These are phyloP conservation scores for Poeciliopsis paucimaculata DNA, from an alignment of 2,797 vertebrate genomes.

Conservation along the genomic window DNA sequence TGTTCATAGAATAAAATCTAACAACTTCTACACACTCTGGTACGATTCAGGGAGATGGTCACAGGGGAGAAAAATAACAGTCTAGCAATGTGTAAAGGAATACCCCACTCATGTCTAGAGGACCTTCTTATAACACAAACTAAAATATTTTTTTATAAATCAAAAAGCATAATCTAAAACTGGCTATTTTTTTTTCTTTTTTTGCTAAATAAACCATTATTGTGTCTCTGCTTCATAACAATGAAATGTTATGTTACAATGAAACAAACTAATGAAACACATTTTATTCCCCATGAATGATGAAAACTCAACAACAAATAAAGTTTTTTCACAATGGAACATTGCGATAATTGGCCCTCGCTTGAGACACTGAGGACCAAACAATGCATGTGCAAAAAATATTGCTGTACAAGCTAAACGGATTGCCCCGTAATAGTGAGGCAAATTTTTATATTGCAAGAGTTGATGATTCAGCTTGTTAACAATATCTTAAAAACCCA, in stretches of 20 bases:
- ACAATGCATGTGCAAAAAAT: conserved; percentile 26
- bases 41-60: conserved; percentile 47
- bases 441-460: conserved; percentile 19
- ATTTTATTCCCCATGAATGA: conserved; percentile 21
- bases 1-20: conserved; percentile 68
- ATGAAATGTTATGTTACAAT: too few species aligned
- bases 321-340: conserved; percentile 12
- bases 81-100: conserved; percentile 32
- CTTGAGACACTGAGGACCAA: conserved; percentile 28
- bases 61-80: conserved; percentile 28
- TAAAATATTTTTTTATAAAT: conserved; percentile 28
- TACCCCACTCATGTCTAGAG: conserved; percentile 20
- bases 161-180: conserved; percentile 17
- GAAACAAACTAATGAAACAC: conserved; percentile 38
- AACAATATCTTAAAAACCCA: conserved; percentile 23
- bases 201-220: conserved; percentile 16
- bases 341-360: conserved; percentile 36
- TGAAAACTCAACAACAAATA: conserved; percentile 45
- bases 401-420: conserved; percentile 24
- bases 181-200: conserved; percentile 13
- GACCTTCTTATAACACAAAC: conserved; percentile 34
- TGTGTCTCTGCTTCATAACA: conserved; percentile 36
- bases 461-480: conserved; percentile 25
- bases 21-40: conserved; percentile 52
- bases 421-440: conserved; percentile 10